Evolutionary conservation across 2,113 vertebrate genomes (phyloP).

Genomic region (Ciconia maguari): DNA sequence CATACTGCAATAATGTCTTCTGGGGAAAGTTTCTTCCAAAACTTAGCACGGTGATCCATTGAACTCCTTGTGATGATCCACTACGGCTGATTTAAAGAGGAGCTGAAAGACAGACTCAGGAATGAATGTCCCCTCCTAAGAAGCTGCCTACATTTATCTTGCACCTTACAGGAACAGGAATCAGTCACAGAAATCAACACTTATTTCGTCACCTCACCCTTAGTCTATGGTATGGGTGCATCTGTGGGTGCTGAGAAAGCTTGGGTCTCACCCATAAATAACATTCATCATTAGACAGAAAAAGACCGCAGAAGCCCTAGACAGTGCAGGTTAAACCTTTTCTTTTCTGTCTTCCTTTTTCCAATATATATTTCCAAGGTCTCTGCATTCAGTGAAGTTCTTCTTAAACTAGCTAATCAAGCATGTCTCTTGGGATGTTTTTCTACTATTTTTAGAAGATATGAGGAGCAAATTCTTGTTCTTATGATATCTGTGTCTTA

Average conservation of each 20-base stretch:
- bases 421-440: background rate
- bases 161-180: background rate
- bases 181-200: background rate
- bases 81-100: background rate
- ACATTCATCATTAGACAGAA: background rate
- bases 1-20: background rate
- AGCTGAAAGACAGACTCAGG: background rate
- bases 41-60: background rate
- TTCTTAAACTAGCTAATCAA: background rate
- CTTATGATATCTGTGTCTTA: background rate
- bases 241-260: background rate
- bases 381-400: accelerated
- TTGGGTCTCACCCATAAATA: background rate
- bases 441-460: background rate
- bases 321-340: background rate
- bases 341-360: background rate
- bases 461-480: background rate
- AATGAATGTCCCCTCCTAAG: background rate
- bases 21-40: background rate
- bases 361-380: background rate
- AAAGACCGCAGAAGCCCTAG: background rate
- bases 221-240: background rate
- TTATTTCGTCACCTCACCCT: background rate
- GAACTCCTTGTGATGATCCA: background rate
- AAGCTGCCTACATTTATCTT: background rate